phyloP scores from a whole-genome alignment of 2,113 vertebrate species.

The Scortum barcoo region DNA sequence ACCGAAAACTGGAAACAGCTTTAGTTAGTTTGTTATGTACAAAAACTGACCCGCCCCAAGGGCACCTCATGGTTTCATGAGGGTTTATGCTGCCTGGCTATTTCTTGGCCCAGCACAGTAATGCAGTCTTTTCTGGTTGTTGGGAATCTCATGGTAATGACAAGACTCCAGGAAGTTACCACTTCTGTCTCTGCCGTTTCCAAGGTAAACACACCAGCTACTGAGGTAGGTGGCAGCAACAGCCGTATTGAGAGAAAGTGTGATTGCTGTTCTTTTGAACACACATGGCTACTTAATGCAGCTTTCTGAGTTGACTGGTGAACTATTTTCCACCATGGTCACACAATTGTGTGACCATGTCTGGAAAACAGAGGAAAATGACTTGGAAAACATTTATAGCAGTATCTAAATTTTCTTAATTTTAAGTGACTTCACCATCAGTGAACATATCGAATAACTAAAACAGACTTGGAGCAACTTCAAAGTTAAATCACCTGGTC shows the following conservation, averaged over 20 bases:
- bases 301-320: neutral
- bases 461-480: neutral
- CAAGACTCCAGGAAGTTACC: neutral
- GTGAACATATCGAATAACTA: neutral
- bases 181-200: neutral
- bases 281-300: too few species aligned
- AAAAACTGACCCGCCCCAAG: neutral
- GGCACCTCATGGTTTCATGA: neutral
- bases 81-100: neutral
- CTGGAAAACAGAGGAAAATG: neutral
- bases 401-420: neutral
- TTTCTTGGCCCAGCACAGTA: neutral
- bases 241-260: neutral
- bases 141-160: too few species aligned
- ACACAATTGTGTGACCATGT: too few species aligned
- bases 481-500: neutral
- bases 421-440: neutral
- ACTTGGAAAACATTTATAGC: neutral
- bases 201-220: neutral
- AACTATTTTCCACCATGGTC: neutral
- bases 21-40: neutral
- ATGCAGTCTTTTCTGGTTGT: neutral
- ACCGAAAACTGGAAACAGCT: neutral
- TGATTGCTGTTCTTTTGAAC: neutral
- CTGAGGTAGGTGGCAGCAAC: neutral